Conservation (phyloP, 23 tunicate species). For the Ciona savignyi region DNA sequence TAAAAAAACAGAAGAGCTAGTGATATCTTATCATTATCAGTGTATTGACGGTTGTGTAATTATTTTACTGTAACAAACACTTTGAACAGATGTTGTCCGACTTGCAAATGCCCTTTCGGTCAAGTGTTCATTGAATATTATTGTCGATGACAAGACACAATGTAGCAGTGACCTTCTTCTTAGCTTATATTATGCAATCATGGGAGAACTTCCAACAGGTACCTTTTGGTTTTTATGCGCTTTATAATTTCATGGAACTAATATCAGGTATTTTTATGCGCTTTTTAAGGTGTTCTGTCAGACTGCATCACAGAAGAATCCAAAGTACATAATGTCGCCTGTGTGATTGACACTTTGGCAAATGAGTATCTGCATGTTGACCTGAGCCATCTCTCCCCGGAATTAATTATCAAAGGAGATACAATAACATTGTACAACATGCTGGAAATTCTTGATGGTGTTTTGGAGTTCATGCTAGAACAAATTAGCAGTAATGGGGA, state of each 20-base stretch:
- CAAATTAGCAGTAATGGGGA: constrained; percentile 40
- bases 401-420: constrained; percentile 48
- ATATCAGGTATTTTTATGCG: too few species aligned
- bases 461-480: constrained; percentile 80
- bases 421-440: constrained; percentile 54
- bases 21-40: too few species aligned
- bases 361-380: constrained; percentile 69
- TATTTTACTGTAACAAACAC: not conserved
- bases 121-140: constrained; percentile 3
- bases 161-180: constrained; percentile 7
- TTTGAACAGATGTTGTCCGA: constrained; percentile 7
- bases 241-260: too few species aligned
- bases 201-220: constrained; percentile 8
- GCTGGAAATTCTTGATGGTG: constrained; percentile 83
- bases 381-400: constrained; percentile 59
- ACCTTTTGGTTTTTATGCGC: too few species aligned
- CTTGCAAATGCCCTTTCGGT: constrained; percentile 11
- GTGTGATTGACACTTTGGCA: constrained; percentile 55
- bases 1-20: too few species aligned
- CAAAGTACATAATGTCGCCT: constrained; percentile 64
- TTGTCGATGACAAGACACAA: not conserved
- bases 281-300: constrained; percentile 63
- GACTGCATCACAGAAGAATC: constrained; percentile 39
- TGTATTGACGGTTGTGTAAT: too few species aligned
- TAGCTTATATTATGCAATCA: constrained; percentile 1